Percentiles rank a stretch among this genome's conserved stretches.
Evolutionary conservation across 2,888 invertebrate species (phyloP).

Genomic region (Drosophila greeni): DNA sequence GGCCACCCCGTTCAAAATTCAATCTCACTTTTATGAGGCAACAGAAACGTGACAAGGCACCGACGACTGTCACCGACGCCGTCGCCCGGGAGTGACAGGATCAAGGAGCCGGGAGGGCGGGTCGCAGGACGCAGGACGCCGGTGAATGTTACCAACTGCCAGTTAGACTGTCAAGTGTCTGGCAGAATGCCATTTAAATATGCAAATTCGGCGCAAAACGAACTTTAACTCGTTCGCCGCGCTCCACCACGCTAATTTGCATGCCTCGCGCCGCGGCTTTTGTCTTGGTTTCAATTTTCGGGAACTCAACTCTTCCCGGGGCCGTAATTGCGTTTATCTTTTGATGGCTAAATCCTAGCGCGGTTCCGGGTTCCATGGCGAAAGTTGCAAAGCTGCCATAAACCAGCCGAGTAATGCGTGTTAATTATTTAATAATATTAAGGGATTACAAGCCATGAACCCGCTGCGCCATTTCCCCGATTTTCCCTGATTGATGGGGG

Average conservation of each 20-base stretch:
- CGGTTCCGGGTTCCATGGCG: constrained; percentile 15
- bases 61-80: constrained; percentile 56
- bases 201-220: constrained; percentile 66
- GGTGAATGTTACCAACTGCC: constrained; percentile 50
- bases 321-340: constrained; percentile 71
- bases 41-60: constrained; percentile 66
- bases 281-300: constrained; percentile 45
- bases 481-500: constrained; percentile 41
- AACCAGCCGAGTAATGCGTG: constrained; percentile 64
- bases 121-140: not conserved
- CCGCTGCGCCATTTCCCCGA: constrained; percentile 21
- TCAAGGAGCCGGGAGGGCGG: constrained; percentile 33
- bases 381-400: constrained; percentile 46
- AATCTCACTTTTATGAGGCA: constrained; percentile 71
- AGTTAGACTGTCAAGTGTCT: constrained; percentile 57
- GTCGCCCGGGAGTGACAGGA: constrained; percentile 31
- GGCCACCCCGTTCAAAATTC: constrained; percentile 65
- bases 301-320: constrained; percentile 32
- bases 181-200: constrained; percentile 69
- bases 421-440: constrained; percentile 72
- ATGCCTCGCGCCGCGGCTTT: constrained; percentile 64
- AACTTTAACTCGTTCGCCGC: constrained; percentile 66
- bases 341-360: constrained; percentile 62
- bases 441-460: constrained; percentile 59
- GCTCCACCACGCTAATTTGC: constrained; percentile 61